Percentiles rank a stretch among this genome's conserved stretches.
Evolutionary conservation across 2,888 invertebrate genomes (phyloP).

Genomic region (Erebia palarica): DNA sequence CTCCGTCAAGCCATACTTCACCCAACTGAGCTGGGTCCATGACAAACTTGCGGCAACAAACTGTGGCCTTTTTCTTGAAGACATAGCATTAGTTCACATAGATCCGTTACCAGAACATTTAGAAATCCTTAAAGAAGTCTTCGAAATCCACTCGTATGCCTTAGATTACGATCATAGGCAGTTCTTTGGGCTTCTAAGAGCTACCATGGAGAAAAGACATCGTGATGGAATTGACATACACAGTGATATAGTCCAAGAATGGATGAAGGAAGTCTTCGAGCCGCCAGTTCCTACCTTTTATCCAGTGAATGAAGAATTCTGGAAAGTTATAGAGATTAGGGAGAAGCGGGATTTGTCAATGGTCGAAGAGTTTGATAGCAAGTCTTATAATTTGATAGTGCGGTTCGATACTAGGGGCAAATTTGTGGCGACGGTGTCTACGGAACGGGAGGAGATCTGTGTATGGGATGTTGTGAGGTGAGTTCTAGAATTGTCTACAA

Average conservation of each 20-base stretch:
- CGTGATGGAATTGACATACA: conserved; percentile 62
- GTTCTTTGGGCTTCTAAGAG: conserved; percentile 86
- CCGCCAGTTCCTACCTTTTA: conserved; percentile 85
- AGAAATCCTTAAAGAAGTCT: conserved; percentile 84
- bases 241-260: conserved; percentile 67
- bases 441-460: conserved; percentile 88
- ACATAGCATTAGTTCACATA: conserved; percentile 83
- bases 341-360: conserved; percentile 62
- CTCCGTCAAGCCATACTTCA: conserved; percentile 86
- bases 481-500: conserved; percentile 41
- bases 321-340: conserved; percentile 61
- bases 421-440: conserved; percentile 89
- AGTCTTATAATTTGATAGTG: conserved; percentile 83
- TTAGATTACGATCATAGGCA: conserved; percentile 92
- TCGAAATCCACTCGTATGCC: conserved; percentile 87
- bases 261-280: conserved; percentile 71
- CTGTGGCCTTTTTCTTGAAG: conserved; percentile 89
- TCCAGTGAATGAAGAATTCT: conserved; percentile 76
- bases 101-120: conserved; percentile 78
- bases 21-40: conserved; percentile 89
- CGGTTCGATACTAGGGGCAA: conserved; percentile 85
- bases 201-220: conserved; percentile 65
- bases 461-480: conserved; percentile 88
- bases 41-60: conserved; percentile 91
- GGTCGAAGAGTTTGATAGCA: conserved; percentile 71